phyloP scores from a whole-genome alignment of 35 echinoderm and acorn worm species.

The Diadema setosum region DNA sequence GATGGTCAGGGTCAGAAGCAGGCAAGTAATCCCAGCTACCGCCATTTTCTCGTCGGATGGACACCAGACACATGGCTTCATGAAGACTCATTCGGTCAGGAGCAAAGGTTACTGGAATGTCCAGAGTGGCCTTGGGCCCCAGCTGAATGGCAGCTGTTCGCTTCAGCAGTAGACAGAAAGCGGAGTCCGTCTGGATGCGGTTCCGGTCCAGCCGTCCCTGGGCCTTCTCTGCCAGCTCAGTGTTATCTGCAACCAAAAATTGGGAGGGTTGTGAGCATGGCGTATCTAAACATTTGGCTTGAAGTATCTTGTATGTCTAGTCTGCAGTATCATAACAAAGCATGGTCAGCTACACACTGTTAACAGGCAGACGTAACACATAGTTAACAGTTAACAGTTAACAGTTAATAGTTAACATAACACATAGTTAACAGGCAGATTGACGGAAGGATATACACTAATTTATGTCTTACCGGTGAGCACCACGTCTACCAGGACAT shows the following conservation, averaged over 20 bases:
- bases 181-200: constrained; percentile 78
- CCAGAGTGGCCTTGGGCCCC: constrained; percentile 78
- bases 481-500: constrained; percentile 82
- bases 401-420: too few species aligned
- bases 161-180: constrained; percentile 93
- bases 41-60: constrained; percentile 59
- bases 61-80: constrained; percentile 81
- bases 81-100: constrained; percentile 89
- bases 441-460: too few species aligned
- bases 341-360: too few species aligned
- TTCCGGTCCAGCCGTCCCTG: constrained; percentile 44
- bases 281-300: too few species aligned
- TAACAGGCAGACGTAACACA: too few species aligned
- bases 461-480: constrained; percentile 81
- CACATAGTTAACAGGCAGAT: too few species aligned
- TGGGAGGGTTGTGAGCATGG: too few species aligned
- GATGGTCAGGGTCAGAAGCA: constrained; percentile 69
- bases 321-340: neutral
- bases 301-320: neutral
- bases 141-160: constrained; percentile 63
- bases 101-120: constrained; percentile 88
- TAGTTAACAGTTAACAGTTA: too few species aligned
- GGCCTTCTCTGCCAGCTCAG: constrained; percentile 37
- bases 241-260: too few species aligned
- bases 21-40: constrained; percentile 55